Evolutionary conservation across 2,113 vertebrate genomes (phyloP).

Genomic region (Acinonyx jubatus): DNA sequence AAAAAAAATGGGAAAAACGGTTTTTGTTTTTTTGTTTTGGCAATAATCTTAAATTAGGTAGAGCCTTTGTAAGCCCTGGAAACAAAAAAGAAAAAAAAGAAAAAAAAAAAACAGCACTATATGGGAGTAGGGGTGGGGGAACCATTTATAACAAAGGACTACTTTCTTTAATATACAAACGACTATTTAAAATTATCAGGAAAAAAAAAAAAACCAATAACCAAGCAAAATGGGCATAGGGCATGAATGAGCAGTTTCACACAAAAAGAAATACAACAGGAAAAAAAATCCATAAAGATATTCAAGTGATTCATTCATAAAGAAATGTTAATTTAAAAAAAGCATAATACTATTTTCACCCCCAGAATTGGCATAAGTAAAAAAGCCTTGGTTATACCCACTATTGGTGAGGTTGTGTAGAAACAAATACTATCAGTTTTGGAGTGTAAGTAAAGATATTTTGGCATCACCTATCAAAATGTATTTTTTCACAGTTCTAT

Average conservation of each 20-base stretch:
- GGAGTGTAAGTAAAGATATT: neutral
- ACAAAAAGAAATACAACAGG: neutral
- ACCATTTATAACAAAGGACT: neutral
- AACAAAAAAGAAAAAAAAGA: neutral
- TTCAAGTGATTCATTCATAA: conserved; percentile 13
- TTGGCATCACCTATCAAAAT: neutral
- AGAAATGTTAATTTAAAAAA: neutral
- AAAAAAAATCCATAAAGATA: neutral
- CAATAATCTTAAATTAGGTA: neutral
- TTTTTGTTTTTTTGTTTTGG: neutral
- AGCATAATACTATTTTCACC: neutral
- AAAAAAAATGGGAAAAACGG: neutral
- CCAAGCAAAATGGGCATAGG: neutral
- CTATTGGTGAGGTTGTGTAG: neutral
- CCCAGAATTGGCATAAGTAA: neutral
- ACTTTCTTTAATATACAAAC: conserved; percentile 6
- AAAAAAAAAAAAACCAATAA: neutral
- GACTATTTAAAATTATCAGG: neutral
- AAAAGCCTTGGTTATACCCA: neutral
- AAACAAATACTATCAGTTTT: neutral
- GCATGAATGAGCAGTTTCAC: neutral
- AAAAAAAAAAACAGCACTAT: neutral
- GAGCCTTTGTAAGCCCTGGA: neutral
- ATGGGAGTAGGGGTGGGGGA: neutral
- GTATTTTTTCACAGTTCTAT: neutral